A percentile compares a stretch with the other conserved stretches of the same genome.
Conservation (phyloP, 2,113 vertebrate genomes). For the Nesogale talazaci region DNA sequence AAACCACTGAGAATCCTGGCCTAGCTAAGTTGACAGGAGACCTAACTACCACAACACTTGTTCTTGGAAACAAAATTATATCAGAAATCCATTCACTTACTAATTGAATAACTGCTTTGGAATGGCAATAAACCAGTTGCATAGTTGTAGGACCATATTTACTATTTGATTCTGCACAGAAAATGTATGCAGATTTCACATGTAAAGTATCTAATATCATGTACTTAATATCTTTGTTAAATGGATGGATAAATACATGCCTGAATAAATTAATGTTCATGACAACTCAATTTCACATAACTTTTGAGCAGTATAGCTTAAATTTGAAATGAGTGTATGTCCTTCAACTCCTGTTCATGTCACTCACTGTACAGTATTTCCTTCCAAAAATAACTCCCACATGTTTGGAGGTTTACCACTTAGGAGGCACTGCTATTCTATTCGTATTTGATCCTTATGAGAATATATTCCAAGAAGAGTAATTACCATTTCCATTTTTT, state of each 20-base stretch:
- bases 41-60: too few species aligned
- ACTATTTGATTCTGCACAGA: too few species aligned
- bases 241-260: not conserved
- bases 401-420: not conserved
- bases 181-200: too few species aligned
- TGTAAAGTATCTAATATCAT: too few species aligned
- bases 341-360: not conserved
- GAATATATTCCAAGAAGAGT: not conserved
- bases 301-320: not conserved
- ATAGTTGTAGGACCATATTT: too few species aligned
- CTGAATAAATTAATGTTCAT: not conserved
- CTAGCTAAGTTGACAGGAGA: too few species aligned
- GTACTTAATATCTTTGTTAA: too few species aligned
- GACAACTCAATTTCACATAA: constrained; percentile 61
- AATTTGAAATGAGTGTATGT: not conserved
- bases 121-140: too few species aligned
- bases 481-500: not conserved
- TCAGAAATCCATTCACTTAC: too few species aligned
- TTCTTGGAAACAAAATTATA: too few species aligned
- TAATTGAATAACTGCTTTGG: too few species aligned
- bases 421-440: not conserved
- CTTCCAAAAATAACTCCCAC: not conserved
- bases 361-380: not conserved
- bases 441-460: not conserved
- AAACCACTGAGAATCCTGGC: too few species aligned